Conservation (phyloP, 2,113 vertebrate species). For the Rhinogobius similis region DNA sequence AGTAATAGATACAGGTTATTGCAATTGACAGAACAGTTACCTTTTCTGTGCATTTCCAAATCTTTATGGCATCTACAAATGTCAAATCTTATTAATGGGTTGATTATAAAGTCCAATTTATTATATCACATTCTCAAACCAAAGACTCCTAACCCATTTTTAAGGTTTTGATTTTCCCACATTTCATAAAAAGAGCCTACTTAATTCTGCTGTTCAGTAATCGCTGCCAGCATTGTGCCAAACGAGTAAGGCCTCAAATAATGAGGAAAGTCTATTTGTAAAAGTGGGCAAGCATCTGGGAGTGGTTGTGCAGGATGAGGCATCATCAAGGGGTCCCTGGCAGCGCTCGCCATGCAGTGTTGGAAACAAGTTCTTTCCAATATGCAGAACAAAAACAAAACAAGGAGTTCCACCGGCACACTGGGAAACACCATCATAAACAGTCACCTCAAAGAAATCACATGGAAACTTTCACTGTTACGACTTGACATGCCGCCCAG, state of each 20-base stretch:
- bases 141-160: constrained; percentile 36
- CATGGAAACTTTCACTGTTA: constrained; percentile 67
- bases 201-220: constrained; percentile 58
- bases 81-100: too few relatives aligned
- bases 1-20: not conserved
- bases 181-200: constrained; percentile 57
- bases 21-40: too few relatives aligned
- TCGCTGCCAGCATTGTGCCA: constrained; percentile 51
- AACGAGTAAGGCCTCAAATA: constrained; percentile 73
- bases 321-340: constrained; percentile 88
- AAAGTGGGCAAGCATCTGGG: constrained; percentile 82
- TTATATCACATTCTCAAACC: constrained; percentile 40
- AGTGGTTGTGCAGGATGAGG: constrained; percentile 85
- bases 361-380: constrained; percentile 91
- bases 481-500: constrained; percentile 58
- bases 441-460: constrained; percentile 61
- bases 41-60: not conserved
- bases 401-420: constrained; percentile 60
- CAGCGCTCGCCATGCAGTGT: constrained; percentile 78
- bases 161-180: constrained; percentile 68
- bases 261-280: constrained; percentile 74
- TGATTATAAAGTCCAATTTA: not conserved
- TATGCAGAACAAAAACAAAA: constrained; percentile 74
- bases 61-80: not conserved
- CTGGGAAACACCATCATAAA: constrained; percentile 78